Percentiles rank a stretch among this genome's conserved stretches.
Evolutionary conservation across 2,888 invertebrate genomes (phyloP).

Genomic region (Chaitophorus viminalis): DNA sequence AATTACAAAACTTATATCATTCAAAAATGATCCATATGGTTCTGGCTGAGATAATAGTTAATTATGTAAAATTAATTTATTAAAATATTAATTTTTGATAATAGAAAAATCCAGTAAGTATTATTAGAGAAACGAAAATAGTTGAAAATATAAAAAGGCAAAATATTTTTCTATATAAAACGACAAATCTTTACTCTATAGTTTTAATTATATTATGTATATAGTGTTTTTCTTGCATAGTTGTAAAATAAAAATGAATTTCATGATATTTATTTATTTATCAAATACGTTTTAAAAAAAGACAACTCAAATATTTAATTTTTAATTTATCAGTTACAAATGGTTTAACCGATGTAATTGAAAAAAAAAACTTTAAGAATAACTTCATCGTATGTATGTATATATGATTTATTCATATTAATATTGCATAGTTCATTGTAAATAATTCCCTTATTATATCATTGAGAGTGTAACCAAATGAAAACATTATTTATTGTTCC

Average conservation of each 20-base stretch:
- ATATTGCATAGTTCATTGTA: not conserved
- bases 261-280: not conserved
- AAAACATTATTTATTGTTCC: constrained; percentile 13
- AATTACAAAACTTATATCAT: no score
- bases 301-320: not conserved
- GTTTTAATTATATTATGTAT: not conserved
- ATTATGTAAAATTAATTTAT: no score
- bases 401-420: no score
- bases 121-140: no score
- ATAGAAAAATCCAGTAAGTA: no score
- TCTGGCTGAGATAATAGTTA: no score
- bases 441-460: not conserved
- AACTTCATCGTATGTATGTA: not conserved
- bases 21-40: no score
- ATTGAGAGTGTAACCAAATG: not conserved
- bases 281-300: not conserved
- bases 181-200: not conserved
- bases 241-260: not conserved
- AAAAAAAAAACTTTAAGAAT: not conserved
- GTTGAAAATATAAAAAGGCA: no score
- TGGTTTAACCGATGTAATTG: not conserved
- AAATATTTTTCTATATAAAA: not conserved
- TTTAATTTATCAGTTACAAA: not conserved
- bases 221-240: not conserved
- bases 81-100: no score